Base-by-base conservation (phyloP, 2,888 invertebrate species). In the Drosophila mercatorum region DNA sequence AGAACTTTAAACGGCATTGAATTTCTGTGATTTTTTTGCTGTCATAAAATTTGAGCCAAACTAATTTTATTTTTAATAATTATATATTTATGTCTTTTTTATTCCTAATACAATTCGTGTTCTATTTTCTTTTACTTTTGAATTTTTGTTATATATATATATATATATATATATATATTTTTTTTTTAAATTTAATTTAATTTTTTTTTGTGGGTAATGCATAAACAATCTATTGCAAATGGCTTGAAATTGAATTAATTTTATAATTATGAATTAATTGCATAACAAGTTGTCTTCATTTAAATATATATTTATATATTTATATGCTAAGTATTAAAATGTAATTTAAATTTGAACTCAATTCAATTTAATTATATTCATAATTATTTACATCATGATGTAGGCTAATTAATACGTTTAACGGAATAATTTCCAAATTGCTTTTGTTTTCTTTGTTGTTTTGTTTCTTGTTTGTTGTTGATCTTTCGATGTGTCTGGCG, bases 321-420 rank as follows among this genome's bases (percentile, higher is more conserved):
- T 47, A 14, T 31, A 28, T 51, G 69, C 83, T 88, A 86, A 64
- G 59, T 75, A 69, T 80, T 71, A 83, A 78, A 75, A 68, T 78
- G 69, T 89, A 63, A 72, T 72, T 78, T 70, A 69, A 82, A 80
- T 84, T 84, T 80, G 87, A 89, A 87, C 81, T 89, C 78, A 74
- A 69, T 75, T 77, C 31, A 79, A 66, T 87, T 77, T 80, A 88
- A 81, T 87, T 68, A 68, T 75, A 70, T 74, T 75, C 88, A 83
- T 85, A 88, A 88, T 80, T 86, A 86, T 86, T 78, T 86, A 86
- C 86, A 86, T 66, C 73, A 71, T 89, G 79, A 80, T 73, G 77
- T 81, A 76, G 60, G 51, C 72, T 81, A 87, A 70, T 87, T 86
- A 69, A 75, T 80, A 72, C 71, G 64, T 72, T 75, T 61, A 63